Evolutionary conservation across 2,888 invertebrate genomes (phyloP).

Genomic region (Lepeophtheirus nordmannii): DNA sequence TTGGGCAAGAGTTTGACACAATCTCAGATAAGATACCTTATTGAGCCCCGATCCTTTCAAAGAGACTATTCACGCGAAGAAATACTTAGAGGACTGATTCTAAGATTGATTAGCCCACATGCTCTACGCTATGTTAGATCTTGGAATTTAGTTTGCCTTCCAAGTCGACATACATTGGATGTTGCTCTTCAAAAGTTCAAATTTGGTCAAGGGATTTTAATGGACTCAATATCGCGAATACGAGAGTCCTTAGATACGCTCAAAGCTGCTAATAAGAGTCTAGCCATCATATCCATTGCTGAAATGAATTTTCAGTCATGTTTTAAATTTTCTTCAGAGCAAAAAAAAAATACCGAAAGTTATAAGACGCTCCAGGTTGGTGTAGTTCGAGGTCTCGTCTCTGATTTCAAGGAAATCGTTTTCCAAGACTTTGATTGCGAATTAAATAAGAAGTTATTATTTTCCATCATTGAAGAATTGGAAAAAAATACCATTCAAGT

Average conservation of each 20-base stretch:
- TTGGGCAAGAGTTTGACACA: neutral
- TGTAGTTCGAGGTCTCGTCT: conserved; percentile 1
- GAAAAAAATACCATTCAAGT: neutral
- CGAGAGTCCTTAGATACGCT: neutral
- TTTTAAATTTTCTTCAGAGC: neutral
- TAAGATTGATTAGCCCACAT: neutral
- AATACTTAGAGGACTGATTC: neutral
- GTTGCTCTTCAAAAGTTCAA: neutral
- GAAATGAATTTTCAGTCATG: neutral
- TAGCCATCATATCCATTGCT: neutral
- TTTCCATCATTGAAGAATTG: neutral
- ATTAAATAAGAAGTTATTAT: neutral
- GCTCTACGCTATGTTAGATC: neutral
- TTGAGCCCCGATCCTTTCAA: neutral
- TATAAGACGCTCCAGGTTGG: neutral
- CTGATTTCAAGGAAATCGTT: neutral
- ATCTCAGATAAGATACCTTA: neutral
- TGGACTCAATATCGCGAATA: neutral
- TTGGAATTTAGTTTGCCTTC: neutral
- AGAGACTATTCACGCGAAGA: neutral
- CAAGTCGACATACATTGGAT: neutral
- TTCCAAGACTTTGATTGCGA: conserved; percentile 4
- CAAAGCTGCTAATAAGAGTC: neutral
- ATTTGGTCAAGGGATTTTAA: neutral
- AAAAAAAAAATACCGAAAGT: neutral